Base-by-base conservation (phyloP, 2,888 invertebrate genomes). In the Nysson spinosus region DNA sequence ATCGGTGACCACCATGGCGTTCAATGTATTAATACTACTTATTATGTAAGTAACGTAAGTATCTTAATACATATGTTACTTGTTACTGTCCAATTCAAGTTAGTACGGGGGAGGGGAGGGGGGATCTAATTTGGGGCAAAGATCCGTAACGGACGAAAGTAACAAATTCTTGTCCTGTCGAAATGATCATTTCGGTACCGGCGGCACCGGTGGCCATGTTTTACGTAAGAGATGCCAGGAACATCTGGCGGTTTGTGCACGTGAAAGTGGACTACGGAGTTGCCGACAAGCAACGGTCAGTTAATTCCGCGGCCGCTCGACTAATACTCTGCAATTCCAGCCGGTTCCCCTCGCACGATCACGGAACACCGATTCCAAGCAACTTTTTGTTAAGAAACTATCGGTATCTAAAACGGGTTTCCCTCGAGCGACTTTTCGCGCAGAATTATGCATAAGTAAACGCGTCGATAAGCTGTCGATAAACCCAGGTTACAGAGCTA, bases 201-300 rank as follows among this genome's bases (percentile, higher is more conserved):
- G 60, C 17, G 35, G 56, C 37, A 50, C 60, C 34, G 52, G 22
- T 42, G 60, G 37, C 52, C 62, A 56, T 30, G 70, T 74, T 85
- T 85, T 83, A 84, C 79, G 80, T 83, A 84, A 85, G 84, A 47
- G 49, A 67, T 69, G 60, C 57, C 58, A 64, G 74, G 78, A 80
- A 78, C 82, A 83, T 83, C 82, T 84, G 81, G 83, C 72, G 65
- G 72, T 74, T 77, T 63, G 70, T 57, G 70, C 75, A 78, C 82
- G 85, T 84, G 85, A 85, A 85, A 85, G 85, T 85, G 75, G 85
- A 76, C 70, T 75, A 65, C 70, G 55, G 42, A 67, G 76, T 75
- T 69, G 65, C 67, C 69, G 64, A 70, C 77, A 67, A 74, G 79
- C 72, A 83, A 83, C 80, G 84, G 82, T 82, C 84, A 82, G 84